phyloP scores from a whole-genome alignment of 1,140 invertebrate species.

The Tigriopus japonicus region DNA sequence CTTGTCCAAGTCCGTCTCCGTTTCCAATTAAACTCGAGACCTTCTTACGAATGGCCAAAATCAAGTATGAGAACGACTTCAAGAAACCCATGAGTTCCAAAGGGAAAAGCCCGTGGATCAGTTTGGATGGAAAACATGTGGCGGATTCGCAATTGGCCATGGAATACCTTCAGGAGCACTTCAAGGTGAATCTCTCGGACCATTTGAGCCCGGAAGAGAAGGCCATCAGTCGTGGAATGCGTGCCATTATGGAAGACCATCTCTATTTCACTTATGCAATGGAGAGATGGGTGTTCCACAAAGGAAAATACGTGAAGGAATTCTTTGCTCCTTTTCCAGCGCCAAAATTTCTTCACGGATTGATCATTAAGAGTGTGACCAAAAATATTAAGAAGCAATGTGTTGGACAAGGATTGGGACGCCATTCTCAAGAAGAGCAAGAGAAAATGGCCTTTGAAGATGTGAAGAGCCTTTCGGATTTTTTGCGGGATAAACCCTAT shows the following conservation, averaged over 20 bases:
- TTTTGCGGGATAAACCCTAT: constrained; percentile 21
- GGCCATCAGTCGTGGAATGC: constrained; percentile 22
- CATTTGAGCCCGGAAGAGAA: constrained; percentile 20
- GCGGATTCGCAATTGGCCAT: constrained; percentile 30
- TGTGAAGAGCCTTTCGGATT: constrained; percentile 11
- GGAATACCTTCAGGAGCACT: constrained; percentile 24
- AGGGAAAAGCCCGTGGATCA: constrained; percentile 29
- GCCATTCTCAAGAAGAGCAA: constrained; percentile 1
- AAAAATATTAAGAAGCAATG: not conserved
- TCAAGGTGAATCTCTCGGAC: constrained; percentile 20
- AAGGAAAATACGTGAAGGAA: not conserved
- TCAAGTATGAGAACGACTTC: constrained; percentile 21
- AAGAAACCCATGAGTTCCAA: constrained; percentile 21
- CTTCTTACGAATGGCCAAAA: constrained; percentile 22
- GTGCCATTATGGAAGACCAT: constrained; percentile 27
- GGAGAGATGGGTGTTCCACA: not conserved
- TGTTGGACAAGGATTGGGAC: constrained; percentile 15
- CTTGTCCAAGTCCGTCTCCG: constrained; percentile 21
- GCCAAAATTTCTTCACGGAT: not conserved
- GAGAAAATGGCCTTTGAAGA: constrained; percentile 2
- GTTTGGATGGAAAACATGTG: constrained; percentile 25
- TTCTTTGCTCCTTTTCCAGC: not conserved
- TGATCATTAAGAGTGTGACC: not conserved
- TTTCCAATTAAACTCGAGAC: constrained; percentile 24
- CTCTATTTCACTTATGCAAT: constrained; percentile 21